A percentile compares a stretch with the other conserved stretches of the same genome.
Evolutionary conservation across 2,113 vertebrate genomes (phyloP).

Genomic region (Triplophysa rosa): DNA sequence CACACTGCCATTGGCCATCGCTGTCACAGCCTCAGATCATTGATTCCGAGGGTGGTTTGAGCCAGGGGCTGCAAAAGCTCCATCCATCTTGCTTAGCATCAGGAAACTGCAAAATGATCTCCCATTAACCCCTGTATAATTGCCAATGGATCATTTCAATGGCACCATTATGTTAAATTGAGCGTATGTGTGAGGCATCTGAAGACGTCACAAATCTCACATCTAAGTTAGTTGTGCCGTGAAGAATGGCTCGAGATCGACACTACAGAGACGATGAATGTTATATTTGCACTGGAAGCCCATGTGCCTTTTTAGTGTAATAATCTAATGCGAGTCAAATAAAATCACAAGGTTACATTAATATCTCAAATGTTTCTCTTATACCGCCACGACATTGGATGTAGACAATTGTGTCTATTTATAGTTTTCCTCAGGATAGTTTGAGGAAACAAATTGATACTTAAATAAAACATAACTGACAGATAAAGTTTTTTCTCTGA

Average conservation of each 20-base stretch:
- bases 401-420: too few relatives aligned
- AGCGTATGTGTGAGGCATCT: constrained; percentile 68
- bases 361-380: too few relatives aligned
- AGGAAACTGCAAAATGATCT: constrained; percentile 76
- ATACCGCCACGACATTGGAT: too few relatives aligned
- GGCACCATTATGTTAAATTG: constrained; percentile 76
- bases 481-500: neutral
- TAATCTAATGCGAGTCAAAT: neutral
- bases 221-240: constrained; percentile 42
- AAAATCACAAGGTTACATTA: too few relatives aligned
- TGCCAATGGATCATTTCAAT: constrained; percentile 79
- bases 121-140: constrained; percentile 77
- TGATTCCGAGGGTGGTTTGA: constrained; percentile 40
- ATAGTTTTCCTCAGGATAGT: too few relatives aligned
- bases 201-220: constrained; percentile 64
- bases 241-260: constrained; percentile 21
- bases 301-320: neutral
- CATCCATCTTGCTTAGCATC: constrained; percentile 73
- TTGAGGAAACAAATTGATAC: too few relatives aligned
- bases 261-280: constrained; percentile 26
- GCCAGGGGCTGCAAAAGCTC: constrained; percentile 40
- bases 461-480: too few relatives aligned
- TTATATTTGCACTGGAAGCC: constrained; percentile 10
- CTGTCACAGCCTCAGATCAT: constrained; percentile 51
- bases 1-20: constrained; percentile 27